Base-by-base conservation (phyloP, 1,140 invertebrate species). In the Acarapis woodi region DNA sequence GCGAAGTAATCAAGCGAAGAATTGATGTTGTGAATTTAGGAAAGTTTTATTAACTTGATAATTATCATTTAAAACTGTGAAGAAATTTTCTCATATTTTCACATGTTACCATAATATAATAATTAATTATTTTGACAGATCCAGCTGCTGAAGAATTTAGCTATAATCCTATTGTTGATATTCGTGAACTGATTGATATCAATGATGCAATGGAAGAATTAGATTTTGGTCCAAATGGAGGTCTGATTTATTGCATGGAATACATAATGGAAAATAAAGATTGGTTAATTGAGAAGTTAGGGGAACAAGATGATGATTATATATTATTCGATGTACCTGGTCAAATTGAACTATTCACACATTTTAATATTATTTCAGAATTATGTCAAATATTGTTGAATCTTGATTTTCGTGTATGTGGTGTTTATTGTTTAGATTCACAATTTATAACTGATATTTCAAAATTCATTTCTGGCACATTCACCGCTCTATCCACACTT, bases 241-340 rank as follows among this genome's bases (percentile, higher is more conserved):
- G 79, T 3, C 65, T 99, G 2, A 64, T 97, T 1, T 97, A 83
- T 57, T 96, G 88, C 56, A 73, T 97, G 61, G 82, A 96, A 71
- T 93, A 83, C 49, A 59, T 96, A 4, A 51, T 85, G 32, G 70
- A 87, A 53, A 88, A 96, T 57, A 61, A 70, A 45, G 71, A 79
- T 20, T 96, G 85, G 85, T 53, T 96, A 5, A 65, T 74, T 47
- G 75, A 85, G 34, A 67, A 79, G 50, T 53, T 90, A 10, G 69
- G 66, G 10, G 63, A 65, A 9, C 63, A 67, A 2, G 62, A 67
- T 43, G 66, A 67, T 35, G 88, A 96, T 57, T 97, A 96, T 51
- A 70, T 94, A 35, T 57, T 99, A n/a, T 94, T 99, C 54, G 90
- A 97, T 60, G 94, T 87, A 55, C 88, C 90, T 9, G 88, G 90